Evolutionary conservation across 1,140 invertebrate genomes (phyloP).

Genomic region (Tachypleus tridentatus): DNA sequence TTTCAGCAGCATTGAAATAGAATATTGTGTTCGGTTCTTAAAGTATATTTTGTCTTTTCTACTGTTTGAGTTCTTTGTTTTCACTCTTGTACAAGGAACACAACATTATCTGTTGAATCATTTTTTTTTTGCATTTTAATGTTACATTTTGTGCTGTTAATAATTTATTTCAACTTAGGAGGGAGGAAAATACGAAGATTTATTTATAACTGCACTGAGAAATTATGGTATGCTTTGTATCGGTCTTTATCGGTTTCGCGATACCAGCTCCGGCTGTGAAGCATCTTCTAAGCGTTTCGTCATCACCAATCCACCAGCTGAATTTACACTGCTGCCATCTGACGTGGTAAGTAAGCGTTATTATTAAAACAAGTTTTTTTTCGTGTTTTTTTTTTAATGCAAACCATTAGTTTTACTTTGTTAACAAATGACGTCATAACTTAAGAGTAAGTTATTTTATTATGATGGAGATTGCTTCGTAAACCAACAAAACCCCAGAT

Average conservation of each 20-base stretch:
- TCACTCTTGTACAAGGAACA: too few relatives aligned
- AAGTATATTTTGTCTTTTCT: too few relatives aligned
- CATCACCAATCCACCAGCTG: conserved; percentile 97
- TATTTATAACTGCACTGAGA: conserved; percentile 91
- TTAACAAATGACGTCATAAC: background rate
- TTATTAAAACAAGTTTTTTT: background rate
- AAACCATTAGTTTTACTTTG: background rate
- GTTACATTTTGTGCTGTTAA: too few relatives aligned
- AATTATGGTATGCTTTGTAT: conserved; percentile 98
- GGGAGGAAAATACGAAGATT: conserved; percentile 84
- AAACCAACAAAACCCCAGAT: background rate
- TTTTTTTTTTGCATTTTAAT: too few relatives aligned
- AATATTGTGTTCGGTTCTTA: too few relatives aligned
- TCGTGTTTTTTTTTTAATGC: background rate
- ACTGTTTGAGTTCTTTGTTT: too few relatives aligned
- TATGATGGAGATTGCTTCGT: background rate
- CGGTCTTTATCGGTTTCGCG: conserved; percentile 75
- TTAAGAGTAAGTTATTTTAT: background rate
- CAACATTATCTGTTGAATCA: too few relatives aligned
- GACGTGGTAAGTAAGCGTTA: conserved; percentile 62
- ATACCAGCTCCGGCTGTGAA: conserved; percentile 23
- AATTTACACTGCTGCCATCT: conserved; percentile 86
- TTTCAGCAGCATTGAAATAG: too few relatives aligned
- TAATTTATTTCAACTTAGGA: conserved; percentile 36
- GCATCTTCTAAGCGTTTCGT: conserved; percentile 59